Evolutionary conservation across 2,113 vertebrate genomes (phyloP).

Genomic region (Illadopsis cleaveri): DNA sequence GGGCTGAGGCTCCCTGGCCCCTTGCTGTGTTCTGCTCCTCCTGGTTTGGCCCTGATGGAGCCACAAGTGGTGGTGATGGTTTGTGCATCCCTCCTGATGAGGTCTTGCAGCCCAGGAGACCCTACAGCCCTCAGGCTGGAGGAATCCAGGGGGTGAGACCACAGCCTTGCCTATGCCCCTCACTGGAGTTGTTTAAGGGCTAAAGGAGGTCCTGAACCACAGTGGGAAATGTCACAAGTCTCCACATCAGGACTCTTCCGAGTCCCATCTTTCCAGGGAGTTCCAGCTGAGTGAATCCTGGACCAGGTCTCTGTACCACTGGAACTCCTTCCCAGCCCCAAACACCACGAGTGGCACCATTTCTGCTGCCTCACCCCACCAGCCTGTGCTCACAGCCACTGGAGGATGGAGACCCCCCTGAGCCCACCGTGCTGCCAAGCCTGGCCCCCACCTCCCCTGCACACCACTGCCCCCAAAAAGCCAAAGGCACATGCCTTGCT

Average conservation of each 20-base stretch:
- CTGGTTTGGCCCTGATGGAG: background rate
- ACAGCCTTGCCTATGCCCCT: background rate
- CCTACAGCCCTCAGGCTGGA: background rate
- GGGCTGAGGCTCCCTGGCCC: background rate
- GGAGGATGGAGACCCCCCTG: background rate
- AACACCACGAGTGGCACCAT: fast-evolving
- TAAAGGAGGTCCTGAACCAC: background rate
- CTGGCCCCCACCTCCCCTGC: background rate
- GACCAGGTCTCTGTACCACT: no score
- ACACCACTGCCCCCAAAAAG: background rate
- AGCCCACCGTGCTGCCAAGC: background rate
- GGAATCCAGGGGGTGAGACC: background rate
- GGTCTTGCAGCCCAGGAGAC: background rate
- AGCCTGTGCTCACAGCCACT: fast-evolving
- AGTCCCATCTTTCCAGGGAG: background rate
- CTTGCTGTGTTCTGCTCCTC: background rate
- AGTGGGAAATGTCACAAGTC: background rate
- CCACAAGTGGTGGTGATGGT: background rate
- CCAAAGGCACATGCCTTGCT: background rate
- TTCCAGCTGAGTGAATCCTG: background rate
- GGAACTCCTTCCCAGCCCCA: background rate
- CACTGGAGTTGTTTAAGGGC: background rate
- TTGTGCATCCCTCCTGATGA: background rate
- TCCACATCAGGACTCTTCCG: background rate
- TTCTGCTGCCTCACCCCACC: background rate